These are phyloP conservation scores for Matsumurasca onukii DNA, from an alignment of 1,140 invertebrate genomes.

Conservation along the genomic window DNA sequence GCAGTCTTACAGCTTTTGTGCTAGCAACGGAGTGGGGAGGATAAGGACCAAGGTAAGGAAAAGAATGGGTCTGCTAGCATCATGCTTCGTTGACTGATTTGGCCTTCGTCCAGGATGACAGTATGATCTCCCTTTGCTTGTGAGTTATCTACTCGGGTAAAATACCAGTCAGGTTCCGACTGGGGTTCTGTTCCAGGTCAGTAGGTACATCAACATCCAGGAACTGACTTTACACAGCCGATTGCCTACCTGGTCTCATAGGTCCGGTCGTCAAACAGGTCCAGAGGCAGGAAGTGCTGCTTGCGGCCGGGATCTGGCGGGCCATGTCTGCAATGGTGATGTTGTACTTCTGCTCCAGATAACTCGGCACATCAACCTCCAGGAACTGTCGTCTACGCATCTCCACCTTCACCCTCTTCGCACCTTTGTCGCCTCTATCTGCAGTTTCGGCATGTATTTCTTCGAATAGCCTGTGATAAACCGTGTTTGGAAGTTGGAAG, in stretches of 20 bases:
- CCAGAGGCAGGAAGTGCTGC: constrained; percentile 57
- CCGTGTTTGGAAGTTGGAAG: no score
- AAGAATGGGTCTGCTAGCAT: no score
- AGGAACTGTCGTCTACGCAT: no score
- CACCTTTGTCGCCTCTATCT: neutral
- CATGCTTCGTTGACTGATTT: no score
- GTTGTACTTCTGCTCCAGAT: neutral
- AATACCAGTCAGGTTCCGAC: neutral
- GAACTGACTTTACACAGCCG: neutral
- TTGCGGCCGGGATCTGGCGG: neutral
- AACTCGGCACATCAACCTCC: neutral
- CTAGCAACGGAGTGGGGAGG: neutral
- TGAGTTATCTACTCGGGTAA: neutral
- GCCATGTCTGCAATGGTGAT: neutral
- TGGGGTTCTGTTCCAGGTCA: neutral
- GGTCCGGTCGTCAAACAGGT: constrained; percentile 71
- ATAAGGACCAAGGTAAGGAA: no score
- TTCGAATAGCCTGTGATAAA: constrained; percentile 14
- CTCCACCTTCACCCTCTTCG: neutral
- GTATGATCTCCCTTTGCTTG: neutral
- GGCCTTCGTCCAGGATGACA: no score
- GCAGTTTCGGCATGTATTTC: constrained; percentile 7
- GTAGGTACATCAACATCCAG: neutral
- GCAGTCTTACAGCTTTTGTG: no score
- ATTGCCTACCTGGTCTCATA: constrained; percentile 58